Conservation (phyloP, 2,888 invertebrate species). For the Phyllotreta striolata region DNA sequence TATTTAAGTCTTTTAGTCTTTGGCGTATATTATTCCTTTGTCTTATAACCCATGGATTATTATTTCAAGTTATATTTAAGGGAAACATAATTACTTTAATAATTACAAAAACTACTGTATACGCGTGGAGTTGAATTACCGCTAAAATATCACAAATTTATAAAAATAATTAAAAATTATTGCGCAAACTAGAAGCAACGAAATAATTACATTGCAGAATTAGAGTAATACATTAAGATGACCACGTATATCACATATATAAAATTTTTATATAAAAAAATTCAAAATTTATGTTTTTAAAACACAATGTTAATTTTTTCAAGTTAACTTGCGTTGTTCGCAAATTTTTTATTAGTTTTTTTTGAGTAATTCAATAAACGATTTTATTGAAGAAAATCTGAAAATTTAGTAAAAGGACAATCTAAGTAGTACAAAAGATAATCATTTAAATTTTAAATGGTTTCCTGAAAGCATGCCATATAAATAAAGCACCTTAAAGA, state of each 20-base stretch:
- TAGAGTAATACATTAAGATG: conserved; percentile 1
- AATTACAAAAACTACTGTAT: conserved; percentile 1
- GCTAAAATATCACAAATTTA: conserved; percentile 12
- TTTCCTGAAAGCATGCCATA: neutral
- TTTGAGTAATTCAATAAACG: too few species aligned
- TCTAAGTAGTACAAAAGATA: too few species aligned
- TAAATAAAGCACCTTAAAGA: neutral
- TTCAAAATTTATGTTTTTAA: too few species aligned
- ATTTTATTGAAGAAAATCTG: too few species aligned
- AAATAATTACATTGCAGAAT: neutral
- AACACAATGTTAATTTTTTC: too few species aligned
- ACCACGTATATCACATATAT: too few species aligned
- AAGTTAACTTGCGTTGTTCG: too few species aligned
- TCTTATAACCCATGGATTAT: conserved; percentile 20
- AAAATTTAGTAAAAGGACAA: too few species aligned
- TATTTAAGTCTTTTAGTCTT: conserved; percentile 42
- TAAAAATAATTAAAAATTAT: conserved; percentile 5
- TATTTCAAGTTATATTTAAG: conserved; percentile 7
- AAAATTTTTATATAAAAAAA: too few species aligned
- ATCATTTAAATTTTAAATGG: neutral
- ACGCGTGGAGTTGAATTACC: neutral
- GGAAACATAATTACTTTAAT: conserved; percentile 3
- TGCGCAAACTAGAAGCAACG: neutral
- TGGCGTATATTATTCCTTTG: conserved; percentile 34
- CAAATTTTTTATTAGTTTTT: too few species aligned